Conservation (phyloP, 2,888 invertebrate species). For the Sphaeridia pumilis region DNA sequence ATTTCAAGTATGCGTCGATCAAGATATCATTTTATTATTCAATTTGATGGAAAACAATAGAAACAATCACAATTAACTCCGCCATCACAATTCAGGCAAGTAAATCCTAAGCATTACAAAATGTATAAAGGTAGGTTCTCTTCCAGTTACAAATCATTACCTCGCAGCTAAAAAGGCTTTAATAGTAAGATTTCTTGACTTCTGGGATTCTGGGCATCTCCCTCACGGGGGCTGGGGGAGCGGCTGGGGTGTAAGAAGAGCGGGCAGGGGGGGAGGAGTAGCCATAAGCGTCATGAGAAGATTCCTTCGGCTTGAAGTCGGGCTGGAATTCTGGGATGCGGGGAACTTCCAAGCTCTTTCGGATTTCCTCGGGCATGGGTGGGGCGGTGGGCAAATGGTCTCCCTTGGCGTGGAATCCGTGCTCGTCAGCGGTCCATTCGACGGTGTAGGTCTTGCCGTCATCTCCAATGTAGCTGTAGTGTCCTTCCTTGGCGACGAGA, state of each 20-base stretch:
- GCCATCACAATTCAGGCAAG: too few relatives aligned
- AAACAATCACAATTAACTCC: too few relatives aligned
- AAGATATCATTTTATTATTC: too few relatives aligned
- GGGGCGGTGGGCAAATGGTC: slow-evolving; percentile 21
- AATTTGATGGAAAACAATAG: neutral
- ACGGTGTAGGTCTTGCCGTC: slow-evolving; percentile 18
- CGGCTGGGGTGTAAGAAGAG: neutral
- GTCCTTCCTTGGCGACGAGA: slow-evolving; percentile 1
- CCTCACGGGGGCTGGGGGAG: slow-evolving; percentile 1
- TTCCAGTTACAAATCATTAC: too few relatives aligned
- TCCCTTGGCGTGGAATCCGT: slow-evolving; percentile 18
- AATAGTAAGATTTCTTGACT: too few relatives aligned
- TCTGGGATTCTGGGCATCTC: too few relatives aligned
- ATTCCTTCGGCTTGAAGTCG: neutral
- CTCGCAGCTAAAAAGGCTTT: too few relatives aligned
- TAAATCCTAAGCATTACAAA: too few relatives aligned
- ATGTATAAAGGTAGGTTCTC: too few relatives aligned
- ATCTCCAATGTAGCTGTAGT: slow-evolving; percentile 14
- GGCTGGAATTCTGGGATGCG: slow-evolving; percentile 9
- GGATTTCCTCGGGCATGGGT: slow-evolving; percentile 22
- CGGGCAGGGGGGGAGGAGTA: neutral
- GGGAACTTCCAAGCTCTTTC: slow-evolving; percentile 10
- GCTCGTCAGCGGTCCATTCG: slow-evolving; percentile 18
- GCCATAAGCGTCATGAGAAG: too few relatives aligned
- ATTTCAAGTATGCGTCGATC: too few relatives aligned